Evolutionary conservation across 2,113 vertebrate genomes (phyloP).

Genomic region (Sinocyclocheilus rhinocerous): DNA sequence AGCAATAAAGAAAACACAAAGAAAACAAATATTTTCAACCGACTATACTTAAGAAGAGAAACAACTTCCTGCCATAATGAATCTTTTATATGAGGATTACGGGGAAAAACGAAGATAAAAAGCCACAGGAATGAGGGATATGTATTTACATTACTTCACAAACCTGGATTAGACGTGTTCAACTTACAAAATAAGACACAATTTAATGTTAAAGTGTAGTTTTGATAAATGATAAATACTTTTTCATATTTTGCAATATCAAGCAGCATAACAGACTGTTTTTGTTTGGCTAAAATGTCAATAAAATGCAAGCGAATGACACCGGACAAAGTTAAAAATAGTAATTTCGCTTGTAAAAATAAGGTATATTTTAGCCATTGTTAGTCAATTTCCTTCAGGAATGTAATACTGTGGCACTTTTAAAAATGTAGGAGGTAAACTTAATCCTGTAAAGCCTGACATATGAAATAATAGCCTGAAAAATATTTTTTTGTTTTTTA

Average conservation of each 20-base stretch:
- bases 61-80: constrained; percentile 64
- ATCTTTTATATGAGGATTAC: constrained; percentile 58
- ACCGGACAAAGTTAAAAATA: not conserved
- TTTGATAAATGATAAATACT: not conserved
- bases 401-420: not conserved
- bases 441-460: not conserved
- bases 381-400: not conserved
- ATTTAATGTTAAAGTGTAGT: not conserved
- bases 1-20: constrained; percentile 67
- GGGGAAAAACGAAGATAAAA: constrained; percentile 55
- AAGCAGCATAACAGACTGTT: too few species aligned
- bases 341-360: not conserved
- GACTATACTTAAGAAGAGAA: constrained; percentile 64
- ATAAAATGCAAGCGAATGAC: not conserved
- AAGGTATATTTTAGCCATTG: not conserved
- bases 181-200: not conserved
- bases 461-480: not conserved
- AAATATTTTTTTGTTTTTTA: too few species aligned
- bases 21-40: constrained; percentile 64
- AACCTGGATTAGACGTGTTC: not conserved
- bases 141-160: not conserved
- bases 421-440: not conserved
- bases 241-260: not conserved
- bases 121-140: not conserved
- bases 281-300: not conserved